These are phyloP conservation scores for Anastatus disparis DNA, from an alignment of 1,140 invertebrate species.

Conservation along the genomic window DNA sequence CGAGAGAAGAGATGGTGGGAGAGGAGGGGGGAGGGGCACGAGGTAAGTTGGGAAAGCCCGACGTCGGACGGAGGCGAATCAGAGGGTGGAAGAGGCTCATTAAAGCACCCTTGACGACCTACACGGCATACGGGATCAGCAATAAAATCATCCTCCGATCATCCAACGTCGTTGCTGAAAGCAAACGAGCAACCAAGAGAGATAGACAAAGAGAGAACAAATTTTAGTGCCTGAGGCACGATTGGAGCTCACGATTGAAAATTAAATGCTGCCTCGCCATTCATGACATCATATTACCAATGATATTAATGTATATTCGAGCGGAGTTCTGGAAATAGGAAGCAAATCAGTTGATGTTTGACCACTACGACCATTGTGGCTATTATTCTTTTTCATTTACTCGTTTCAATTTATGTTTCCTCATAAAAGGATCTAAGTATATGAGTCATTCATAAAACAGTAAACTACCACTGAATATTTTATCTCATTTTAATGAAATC, in stretches of 20 bases:
- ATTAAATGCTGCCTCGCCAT: conserved; percentile 26
- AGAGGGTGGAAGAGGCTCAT: conserved; percentile 45
- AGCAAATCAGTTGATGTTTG: background rate
- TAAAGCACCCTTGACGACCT: conserved; percentile 49
- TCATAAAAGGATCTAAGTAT: background rate
- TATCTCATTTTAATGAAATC: too few species aligned
- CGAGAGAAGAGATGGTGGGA: too few species aligned
- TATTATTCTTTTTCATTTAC: background rate
- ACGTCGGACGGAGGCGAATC: conserved; percentile 45
- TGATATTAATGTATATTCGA: conserved; percentile 11
- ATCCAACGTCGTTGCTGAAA: conserved; percentile 37
- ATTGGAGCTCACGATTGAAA: conserved; percentile 32
- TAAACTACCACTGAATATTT: too few species aligned
- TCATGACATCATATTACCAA: background rate
- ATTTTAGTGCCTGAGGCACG: background rate
- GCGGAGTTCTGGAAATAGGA: too few species aligned
- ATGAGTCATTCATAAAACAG: too few species aligned
- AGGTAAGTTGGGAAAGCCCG: conserved; percentile 43
- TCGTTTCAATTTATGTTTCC: background rate
- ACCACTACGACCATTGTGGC: background rate
- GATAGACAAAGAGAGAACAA: background rate
- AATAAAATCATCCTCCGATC: conserved; percentile 62
- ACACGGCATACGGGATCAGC: conserved; percentile 57
- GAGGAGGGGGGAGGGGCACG: too few species aligned
- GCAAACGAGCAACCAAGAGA: background rate